phyloP scores from a whole-genome alignment of 2,113 vertebrate species.

The Rhinoptilus africanus region DNA sequence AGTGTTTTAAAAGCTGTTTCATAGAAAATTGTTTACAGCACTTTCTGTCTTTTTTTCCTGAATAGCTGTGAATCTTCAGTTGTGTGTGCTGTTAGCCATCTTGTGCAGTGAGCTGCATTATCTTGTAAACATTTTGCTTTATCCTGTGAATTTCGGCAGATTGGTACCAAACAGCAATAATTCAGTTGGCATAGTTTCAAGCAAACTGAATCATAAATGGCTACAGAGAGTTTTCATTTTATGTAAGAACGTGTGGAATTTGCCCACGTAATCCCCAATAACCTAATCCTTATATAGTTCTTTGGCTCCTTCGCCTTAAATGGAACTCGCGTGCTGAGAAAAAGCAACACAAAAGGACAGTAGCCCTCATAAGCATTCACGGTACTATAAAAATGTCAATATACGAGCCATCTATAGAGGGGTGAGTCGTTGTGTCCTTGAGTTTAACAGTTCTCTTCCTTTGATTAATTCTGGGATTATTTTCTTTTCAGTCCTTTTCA shows the following conservation, averaged over 20 bases:
- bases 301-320: neutral
- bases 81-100: slow-evolving; percentile 25
- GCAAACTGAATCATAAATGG: slow-evolving; percentile 17
- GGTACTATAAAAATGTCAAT: neutral
- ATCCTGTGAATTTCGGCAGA: slow-evolving; percentile 29
- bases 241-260: neutral
- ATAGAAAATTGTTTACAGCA: slow-evolving; percentile 19
- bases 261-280: neutral
- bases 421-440: neutral
- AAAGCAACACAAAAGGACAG: neutral
- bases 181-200: slow-evolving; percentile 31
- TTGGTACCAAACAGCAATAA: slow-evolving; percentile 36
- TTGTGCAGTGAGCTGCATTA: slow-evolving; percentile 8
- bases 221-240: neutral
- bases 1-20: slow-evolving; percentile 24
- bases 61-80: slow-evolving; percentile 34
- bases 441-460: neutral
- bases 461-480: neutral
- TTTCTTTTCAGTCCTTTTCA: neutral
- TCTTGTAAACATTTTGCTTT: slow-evolving; percentile 53
- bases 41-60: neutral
- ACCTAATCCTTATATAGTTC: neutral
- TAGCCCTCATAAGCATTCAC: neutral
- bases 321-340: neutral
- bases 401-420: neutral